A percentile compares a stretch with the other conserved stretches of the same genome.
These are phyloP conservation scores for Brachycybe producta DNA, from an alignment of 2,888 invertebrate genomes.

Conservation along the genomic window DNA sequence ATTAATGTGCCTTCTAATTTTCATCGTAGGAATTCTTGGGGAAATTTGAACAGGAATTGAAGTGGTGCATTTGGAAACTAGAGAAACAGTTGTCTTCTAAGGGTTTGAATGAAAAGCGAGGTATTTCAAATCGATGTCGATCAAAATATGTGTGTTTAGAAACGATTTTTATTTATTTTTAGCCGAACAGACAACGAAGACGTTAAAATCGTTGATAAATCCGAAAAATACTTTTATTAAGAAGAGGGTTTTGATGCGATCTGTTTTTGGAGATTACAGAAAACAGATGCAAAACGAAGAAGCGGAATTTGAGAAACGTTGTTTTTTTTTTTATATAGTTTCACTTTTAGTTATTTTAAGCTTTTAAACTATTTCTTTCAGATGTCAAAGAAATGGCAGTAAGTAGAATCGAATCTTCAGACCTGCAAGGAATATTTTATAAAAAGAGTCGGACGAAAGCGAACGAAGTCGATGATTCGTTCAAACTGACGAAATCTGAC, in stretches of 20 bases:
- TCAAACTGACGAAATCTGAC: constrained; percentile 1
- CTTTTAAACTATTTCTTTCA: too few relatives aligned
- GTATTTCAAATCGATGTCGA: background rate
- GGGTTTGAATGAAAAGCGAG: background rate
- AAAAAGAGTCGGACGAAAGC: background rate
- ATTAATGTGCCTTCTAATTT: too few relatives aligned
- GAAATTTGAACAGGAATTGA: constrained; percentile 1
- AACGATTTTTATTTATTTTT: background rate
- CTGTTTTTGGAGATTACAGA: constrained; percentile 7
- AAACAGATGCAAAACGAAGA: background rate
- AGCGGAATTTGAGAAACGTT: background rate
- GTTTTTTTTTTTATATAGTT: background rate
- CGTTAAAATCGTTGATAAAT: background rate
- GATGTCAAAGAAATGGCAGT: background rate
- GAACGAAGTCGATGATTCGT: background rate
- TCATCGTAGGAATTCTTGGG: background rate
- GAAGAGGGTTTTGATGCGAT: background rate
- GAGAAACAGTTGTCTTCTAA: background rate
- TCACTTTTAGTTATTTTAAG: too few relatives aligned
- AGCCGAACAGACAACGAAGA: background rate
- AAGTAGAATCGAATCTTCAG: background rate
- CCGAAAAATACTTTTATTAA: background rate
- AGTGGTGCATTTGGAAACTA: constrained; percentile 1
- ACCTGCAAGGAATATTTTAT: background rate
- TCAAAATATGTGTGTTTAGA: background rate